Conservation (phyloP, 2,888 invertebrate genomes). For the Linnaemya vulpina region DNA sequence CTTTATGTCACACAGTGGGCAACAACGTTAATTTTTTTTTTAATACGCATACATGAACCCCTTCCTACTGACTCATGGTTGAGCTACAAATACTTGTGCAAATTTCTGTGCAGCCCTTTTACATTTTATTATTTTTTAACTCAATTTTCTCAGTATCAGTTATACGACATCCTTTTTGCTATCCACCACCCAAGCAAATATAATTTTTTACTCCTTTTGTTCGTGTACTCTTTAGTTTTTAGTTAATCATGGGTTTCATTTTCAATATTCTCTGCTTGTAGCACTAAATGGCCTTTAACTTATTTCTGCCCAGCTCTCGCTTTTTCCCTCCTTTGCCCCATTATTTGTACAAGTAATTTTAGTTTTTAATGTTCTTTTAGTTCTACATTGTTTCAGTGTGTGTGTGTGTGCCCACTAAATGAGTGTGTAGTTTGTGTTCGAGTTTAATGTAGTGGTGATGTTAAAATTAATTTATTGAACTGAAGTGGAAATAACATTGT, state of each 20-base stretch:
- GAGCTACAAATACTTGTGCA: background rate
- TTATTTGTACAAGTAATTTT: conserved; percentile 41
- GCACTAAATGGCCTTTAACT: conserved; percentile 22
- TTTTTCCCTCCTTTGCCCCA: background rate
- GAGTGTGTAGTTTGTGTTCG: conserved; percentile 14
- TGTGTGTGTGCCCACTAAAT: conserved; percentile 3
- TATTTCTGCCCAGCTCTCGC: conserved; percentile 18
- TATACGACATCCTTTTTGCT: background rate
- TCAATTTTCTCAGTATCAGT: background rate
- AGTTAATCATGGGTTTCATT: conserved; percentile 52
- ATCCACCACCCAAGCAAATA: conserved; percentile 4
- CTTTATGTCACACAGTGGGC: no score
- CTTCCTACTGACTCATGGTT: background rate
- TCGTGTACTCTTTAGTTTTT: conserved; percentile 35
- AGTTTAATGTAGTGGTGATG: conserved; percentile 61
- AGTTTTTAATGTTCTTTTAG: conserved; percentile 44
- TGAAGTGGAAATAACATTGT: conserved; percentile 70
- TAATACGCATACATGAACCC: conserved; percentile 18
- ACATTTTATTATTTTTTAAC: background rate
- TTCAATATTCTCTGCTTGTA: conserved; percentile 34
- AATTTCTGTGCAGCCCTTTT: conserved; percentile 3
- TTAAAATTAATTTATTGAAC: conserved; percentile 73
- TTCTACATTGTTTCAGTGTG: conserved; percentile 5
- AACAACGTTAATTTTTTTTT: no score
- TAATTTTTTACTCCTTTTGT: background rate